Evolutionary conservation across 1,140 invertebrate genomes (phyloP).

Genomic region (Drosophila parvula): DNA sequence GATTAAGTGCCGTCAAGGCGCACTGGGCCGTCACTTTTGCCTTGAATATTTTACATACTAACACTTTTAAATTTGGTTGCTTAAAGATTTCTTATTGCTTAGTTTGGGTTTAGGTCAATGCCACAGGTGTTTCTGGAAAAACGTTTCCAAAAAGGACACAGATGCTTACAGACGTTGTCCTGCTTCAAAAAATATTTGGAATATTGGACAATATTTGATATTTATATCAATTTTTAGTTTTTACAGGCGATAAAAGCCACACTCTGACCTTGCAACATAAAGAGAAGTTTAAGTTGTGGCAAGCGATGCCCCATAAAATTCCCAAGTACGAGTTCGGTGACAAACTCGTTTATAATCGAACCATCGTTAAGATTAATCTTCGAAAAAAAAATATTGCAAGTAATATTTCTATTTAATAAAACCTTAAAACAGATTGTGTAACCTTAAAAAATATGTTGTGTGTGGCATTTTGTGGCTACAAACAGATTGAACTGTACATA

Average conservation of each 20-base stretch:
- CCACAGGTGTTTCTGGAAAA: constrained; percentile 21
- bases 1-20: constrained; percentile 39
- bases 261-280: too few species aligned
- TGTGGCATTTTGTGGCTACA: background rate
- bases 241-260: too few species aligned
- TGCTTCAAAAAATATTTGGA: background rate
- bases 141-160: background rate
- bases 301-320: too few species aligned
- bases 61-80: background rate
- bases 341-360: too few species aligned
- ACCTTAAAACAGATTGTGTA: background rate
- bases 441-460: background rate
- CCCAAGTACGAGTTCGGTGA: too few species aligned
- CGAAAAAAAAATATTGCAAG: too few species aligned
- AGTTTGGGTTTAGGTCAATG: background rate
- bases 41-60: constrained; percentile 35
- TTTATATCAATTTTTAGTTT: too few species aligned
- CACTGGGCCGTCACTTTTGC: background rate
- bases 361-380: too few species aligned
- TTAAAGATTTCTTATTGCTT: background rate
- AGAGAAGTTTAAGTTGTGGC: too few species aligned
- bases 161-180: too few species aligned
- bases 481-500: background rate
- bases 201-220: too few species aligned
- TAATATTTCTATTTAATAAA: too few species aligned